Evolutionary conservation across 2,113 vertebrate species (phyloP), one percentile per base, ranked within the genome.

Genomic region (Ailurus styani): DNA sequence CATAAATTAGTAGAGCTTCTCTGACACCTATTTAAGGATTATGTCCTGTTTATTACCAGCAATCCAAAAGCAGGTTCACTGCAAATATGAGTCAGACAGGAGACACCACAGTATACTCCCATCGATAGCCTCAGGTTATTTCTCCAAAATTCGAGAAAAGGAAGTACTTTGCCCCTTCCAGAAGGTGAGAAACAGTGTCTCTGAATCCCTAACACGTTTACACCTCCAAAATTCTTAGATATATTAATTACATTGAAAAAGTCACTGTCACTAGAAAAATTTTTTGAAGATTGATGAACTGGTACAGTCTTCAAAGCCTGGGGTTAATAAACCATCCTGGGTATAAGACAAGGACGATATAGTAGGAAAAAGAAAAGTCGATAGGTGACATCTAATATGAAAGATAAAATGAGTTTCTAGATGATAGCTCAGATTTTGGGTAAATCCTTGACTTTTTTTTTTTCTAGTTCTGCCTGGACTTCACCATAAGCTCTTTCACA

Each of bases 1-100:
- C 55, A 70, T 93, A 96, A 96, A 94, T 95, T 79, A 90, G 64
- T 21, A 75, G 40, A 47, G 42, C 25, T 60, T 82, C 55, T 81
- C 64, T 29, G 92, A 81, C 62, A 90, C 84, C 78, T 75, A 2
- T 15, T 77, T 42, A 72, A 78, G n/a, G 70, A 78, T 97, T 78
- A 45, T 57, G 21, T 89, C 64, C 7, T 68, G 55, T 92, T 84
- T 77, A 78, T 90, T 68, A 66, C 77, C 34, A 42, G 34, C 40
- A 68, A 52, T 78, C 52, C 57, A 84, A 81, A 93, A 75, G 23
- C 21, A 83, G 31, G 62, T 27, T 95, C 88, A 64, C 88, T 96
- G 64, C 52, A 84, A 82, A 82, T 29, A n/a, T 29, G 70, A 94
- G 23, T 75, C 81, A 72, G 45, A 78, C 11, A 6, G 20, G 25